Base-by-base conservation (phyloP, 37 sponge, comb jelly and placozoan species). In the Hexactinellida sp. region DNA sequence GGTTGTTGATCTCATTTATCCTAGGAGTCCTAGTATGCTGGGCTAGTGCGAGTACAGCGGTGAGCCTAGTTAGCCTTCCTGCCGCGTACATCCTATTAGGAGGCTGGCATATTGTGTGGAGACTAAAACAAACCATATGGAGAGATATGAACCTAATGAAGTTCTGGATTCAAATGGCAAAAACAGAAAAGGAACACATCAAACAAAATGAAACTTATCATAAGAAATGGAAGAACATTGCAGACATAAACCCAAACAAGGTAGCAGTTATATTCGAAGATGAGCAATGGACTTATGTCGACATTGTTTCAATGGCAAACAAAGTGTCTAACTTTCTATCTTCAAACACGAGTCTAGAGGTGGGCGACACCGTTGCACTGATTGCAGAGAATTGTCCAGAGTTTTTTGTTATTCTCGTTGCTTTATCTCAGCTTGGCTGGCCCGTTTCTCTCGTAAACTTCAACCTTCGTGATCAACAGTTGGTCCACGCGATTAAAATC, bases 311-410 rank as follows among this genome's bases (percentile, higher is more conserved):
- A 38, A 83, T 47, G 36, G 37, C 90, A 0, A 92, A 90, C 76
- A 54, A 41, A 85, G 85, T 92, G 3, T 90, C 86, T 1, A 85
- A 87, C 85, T 84, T 38, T 36, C 84, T 91, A 37, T 54, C 41
- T 1, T 0, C 36, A 7, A 36, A 37, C 54, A 36, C 34, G 32
- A 91, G 92, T 24, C 54, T 90, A 35, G 83, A 63, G 0, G 39
- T 54, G 41, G 93, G 93, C 13, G 95, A 94, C 63, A 82, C 63
- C 16, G 89, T 94, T 9, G 92, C 91, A 23, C 25, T 94, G 24
- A 89, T 85, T 36, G 37, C 90, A 87, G 85, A 87, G 37, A 92
- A 92, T 47, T 89, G 89, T 84, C 94, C 94, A 0, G 92, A 94
- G 41, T 92, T 88, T 54, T 38, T 90, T 38, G 89, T 87, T 21